phyloP scores from a whole-genome alignment of 2,113 vertebrate genomes.

The Micronycteris hirsuta region DNA sequence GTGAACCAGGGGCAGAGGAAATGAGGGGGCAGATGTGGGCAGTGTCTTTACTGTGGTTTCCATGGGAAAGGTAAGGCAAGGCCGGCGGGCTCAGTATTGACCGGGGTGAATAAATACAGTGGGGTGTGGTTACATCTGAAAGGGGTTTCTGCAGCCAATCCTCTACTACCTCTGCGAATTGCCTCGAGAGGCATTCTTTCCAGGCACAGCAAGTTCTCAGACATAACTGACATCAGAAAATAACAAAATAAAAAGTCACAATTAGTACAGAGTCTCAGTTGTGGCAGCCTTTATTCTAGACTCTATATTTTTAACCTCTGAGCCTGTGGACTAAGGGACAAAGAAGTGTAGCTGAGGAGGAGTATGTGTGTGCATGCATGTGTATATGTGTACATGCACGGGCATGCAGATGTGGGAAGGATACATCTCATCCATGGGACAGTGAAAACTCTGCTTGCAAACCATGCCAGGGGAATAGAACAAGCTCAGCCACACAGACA shows the following conservation, averaged over 20 bases:
- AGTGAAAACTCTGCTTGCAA: background rate
- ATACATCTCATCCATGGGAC: background rate
- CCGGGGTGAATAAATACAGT: background rate
- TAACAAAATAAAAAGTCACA: background rate
- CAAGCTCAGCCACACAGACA: background rate
- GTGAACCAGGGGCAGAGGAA: no score
- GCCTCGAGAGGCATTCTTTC: background rate
- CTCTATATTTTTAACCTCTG: no score
- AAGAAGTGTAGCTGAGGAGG: no score
- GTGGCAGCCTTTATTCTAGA: background rate
- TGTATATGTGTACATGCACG: rapidly evolving
- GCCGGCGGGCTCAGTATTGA: background rate
- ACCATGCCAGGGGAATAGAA: no score
- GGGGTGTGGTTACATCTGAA: no score
- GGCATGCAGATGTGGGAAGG: background rate
- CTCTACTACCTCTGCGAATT: background rate
- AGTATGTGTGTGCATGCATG: background rate
- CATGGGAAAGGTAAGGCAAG: no score
- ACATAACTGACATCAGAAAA: background rate
- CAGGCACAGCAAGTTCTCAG: background rate
- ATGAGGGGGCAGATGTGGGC: background rate
- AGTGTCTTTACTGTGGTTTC: rapidly evolving
- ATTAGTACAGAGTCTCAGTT: background rate
- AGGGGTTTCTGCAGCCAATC: no score
- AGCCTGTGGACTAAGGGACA: background rate